These are phyloP conservation scores for Euphonia xanthogaster DNA, from an alignment of 2,797 vertebrate genomes.

Conservation along the genomic window DNA sequence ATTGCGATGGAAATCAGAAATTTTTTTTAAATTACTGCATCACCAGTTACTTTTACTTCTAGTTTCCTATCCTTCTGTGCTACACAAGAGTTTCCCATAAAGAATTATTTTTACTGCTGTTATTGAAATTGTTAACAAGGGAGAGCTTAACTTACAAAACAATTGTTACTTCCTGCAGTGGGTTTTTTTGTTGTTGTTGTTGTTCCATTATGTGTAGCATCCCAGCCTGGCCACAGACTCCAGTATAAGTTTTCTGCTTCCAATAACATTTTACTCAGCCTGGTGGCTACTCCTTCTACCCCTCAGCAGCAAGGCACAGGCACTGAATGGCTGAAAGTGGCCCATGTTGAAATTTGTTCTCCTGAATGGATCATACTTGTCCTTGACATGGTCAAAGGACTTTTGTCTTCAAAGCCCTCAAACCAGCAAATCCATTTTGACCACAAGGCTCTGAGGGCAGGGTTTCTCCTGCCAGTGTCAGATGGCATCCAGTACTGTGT, in stretches of 20 bases:
- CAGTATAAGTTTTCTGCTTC: not conserved
- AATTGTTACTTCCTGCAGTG: not conserved
- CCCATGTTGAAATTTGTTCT: not conserved
- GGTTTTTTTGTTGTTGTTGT: not conserved
- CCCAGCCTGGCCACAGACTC: not conserved
- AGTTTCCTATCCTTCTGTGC: not conserved
- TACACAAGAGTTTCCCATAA: not conserved
- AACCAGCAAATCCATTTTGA: not conserved
- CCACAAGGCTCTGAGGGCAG: not conserved
- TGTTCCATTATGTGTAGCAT: not conserved
- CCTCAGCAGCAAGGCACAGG: not conserved
- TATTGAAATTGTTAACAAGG: not conserved
- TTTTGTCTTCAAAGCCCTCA: not conserved
- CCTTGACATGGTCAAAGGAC: not conserved
- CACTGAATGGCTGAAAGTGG: not conserved
- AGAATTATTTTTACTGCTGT: not conserved
- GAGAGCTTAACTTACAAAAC: not conserved
- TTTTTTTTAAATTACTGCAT: not conserved
- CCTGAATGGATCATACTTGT: not conserved
- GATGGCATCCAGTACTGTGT: rapidly evolving
- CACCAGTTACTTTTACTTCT: not conserved
- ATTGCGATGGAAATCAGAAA: not conserved
- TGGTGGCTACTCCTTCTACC: not conserved
- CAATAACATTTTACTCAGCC: not conserved
- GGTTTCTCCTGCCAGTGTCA: not conserved